Evolutionary conservation across 2,888 invertebrate genomes (phyloP), one percentile per base, ranked within the genome.

Genomic region (Caprella mutica): DNA sequence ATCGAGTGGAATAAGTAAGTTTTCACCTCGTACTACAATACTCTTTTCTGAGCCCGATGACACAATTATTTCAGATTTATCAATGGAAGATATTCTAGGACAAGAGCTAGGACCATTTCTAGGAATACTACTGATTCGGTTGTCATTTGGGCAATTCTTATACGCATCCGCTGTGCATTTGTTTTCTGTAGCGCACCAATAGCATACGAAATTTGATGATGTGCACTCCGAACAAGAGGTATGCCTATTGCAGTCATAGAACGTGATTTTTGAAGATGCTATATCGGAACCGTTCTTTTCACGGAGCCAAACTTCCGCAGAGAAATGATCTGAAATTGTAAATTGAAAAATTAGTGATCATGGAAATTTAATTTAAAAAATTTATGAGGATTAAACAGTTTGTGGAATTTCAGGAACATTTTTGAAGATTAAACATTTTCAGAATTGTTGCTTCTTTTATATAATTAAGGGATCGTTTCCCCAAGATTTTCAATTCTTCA

Each of bases 231-330:
- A 93, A 74, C 97, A 98, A 62, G 92, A 91, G 68, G 85, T 86
- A 76, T 96, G 96, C 29, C 94, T 90, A 72, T 88, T 90, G 75
- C 97, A 98, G 74, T 98, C 96, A 73, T 94, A 98, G 76, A 98
- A 97, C 35, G 94, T 96, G 73, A 98, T 96, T 75, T 96, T 90
- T 5, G 94, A 92, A 21, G 92, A 88, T 43, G 96, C 96, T 71
- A 98, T 86, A 75, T 97, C 93, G 29, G 91, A 91, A 50, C 86
- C 91, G 70, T 82, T 84, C 67, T 85, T 83, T 76, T 91, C 91
- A 68, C 92, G 81, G 58, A 96, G 90, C 23, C 94, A 92, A 61
- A 96, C 75, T 71, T 89, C 89, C 53, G 94, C 91, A 43, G 89
- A 90, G 70, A 96, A 92, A 72, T 94, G 91, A 78, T 96, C 83